phyloP scores from a whole-genome alignment of 2,797 vertebrate genomes.

The Arrhamphus sclerolepis region DNA sequence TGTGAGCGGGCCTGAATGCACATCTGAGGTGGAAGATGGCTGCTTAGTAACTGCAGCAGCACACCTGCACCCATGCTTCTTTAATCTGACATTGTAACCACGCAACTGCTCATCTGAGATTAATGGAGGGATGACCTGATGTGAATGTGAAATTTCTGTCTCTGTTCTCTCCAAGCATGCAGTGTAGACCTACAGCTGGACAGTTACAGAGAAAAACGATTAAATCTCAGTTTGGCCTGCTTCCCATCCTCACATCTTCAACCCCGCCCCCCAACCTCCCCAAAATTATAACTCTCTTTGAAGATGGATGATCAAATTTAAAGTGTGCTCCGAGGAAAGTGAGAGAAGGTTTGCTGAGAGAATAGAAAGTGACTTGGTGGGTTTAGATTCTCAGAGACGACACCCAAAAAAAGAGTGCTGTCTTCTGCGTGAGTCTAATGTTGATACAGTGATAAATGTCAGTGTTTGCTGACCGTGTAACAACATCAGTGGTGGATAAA shows the following conservation, averaged over 20 bases:
- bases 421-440: constrained; percentile 2
- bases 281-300: constrained; percentile 50
- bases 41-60: constrained; percentile 22
- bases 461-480: constrained; percentile 53
- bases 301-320: constrained; percentile 47
- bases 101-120: constrained; percentile 32
- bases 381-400: constrained; percentile 18
- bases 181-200: constrained; percentile 24
- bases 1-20: constrained; percentile 5
- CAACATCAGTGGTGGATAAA: constrained; percentile 31
- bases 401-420: constrained; percentile 11
- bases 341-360: constrained; percentile 12
- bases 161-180: constrained; percentile 7
- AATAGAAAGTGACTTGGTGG: constrained; percentile 4
- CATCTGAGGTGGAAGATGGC: constrained; percentile 12
- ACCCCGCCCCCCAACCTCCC: neutral
- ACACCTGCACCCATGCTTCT: constrained; percentile 19
- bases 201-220: constrained; percentile 23
- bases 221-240: constrained; percentile 15
- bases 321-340: constrained; percentile 17
- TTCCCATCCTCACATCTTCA: neutral
- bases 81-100: constrained; percentile 27
- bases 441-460: constrained; percentile 56
- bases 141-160: constrained; percentile 6
- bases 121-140: constrained; percentile 32